Base-by-base conservation (phyloP, 2,797 vertebrate species). In the Chaetophractus vellerosus region DNA sequence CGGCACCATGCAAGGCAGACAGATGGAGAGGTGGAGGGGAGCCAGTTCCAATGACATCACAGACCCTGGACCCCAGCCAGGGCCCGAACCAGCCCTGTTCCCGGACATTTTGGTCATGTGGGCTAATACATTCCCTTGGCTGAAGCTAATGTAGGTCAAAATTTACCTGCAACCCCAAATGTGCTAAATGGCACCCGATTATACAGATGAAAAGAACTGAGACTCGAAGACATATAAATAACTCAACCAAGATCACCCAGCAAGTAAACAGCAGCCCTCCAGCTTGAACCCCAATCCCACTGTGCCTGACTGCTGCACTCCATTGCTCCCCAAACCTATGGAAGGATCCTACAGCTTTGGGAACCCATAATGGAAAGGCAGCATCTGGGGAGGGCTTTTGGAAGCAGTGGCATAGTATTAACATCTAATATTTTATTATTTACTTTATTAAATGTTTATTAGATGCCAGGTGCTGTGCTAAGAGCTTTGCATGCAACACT, bases 331-430 rank as follows among this genome's bases (percentile, higher is more conserved):
- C 19, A 52, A 41, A 45, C 23, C 79, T 38, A 16, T 24, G 36
- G 18, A 9, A 33, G n/a, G 11, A 36, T 72, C 78, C 33, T 57
- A 26, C 28, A 3, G 24, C 36, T 0, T 0, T 10, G 7, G 8
- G n/a, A 28, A 57, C 31, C 75, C 2, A 1, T 1, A 1, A 41
- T 18, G 4, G 28, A n/a, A 63, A 83, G 81, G 14, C 28, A 4
- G 75, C 9, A 50, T n/a, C 45, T 1, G 0, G 4, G 23, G 61
- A 66, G 45, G 41, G 41, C 69, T 38, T 52, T 6, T 5, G 36
- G 80, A 72, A 16, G 59, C 52, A 0, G 14, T 9, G 9, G 36
- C 57, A 15, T 4, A 48, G 18, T 5, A 12, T 1, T 31, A 33
- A 26, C 1, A 3, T 21, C 80, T 1, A 0, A 18, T 18, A 55